Conservation (phyloP, 2,797 vertebrate genomes). For the Ambastaia sidthimunki region DNA sequence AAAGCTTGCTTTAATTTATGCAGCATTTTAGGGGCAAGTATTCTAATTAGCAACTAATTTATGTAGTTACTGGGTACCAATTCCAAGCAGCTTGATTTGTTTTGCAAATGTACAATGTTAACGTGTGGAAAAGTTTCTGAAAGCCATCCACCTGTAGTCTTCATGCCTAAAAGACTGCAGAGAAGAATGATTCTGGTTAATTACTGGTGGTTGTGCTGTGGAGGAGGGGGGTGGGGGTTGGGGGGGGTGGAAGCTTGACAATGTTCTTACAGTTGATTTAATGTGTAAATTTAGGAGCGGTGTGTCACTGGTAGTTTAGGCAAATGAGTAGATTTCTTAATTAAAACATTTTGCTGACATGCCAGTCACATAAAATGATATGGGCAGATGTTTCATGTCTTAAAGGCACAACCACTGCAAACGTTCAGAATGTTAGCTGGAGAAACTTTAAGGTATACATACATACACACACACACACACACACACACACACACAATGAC, state of each 20-base stretch:
- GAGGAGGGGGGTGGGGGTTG: slow-evolving; percentile 6
- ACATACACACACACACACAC: too few species aligned
- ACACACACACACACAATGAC: too few species aligned
- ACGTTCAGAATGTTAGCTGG: background rate
- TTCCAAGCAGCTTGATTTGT: slow-evolving; percentile 28
- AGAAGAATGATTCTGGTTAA: background rate
- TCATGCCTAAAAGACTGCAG: background rate
- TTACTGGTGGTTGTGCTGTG: slow-evolving; percentile 66
- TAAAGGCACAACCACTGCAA: background rate
- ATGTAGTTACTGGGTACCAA: slow-evolving; percentile 15
- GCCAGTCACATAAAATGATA: slow-evolving; percentile 36
- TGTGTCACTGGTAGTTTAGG: slow-evolving; percentile 63
- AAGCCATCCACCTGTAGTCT: background rate
- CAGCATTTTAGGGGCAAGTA: slow-evolving; percentile 13
- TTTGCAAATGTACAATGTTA: slow-evolving; percentile 3
- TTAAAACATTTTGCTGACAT: slow-evolving; percentile 57
- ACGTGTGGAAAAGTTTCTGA: background rate
- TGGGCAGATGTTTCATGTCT: background rate
- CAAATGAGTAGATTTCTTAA: slow-evolving; percentile 64
- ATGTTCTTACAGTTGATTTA: slow-evolving; percentile 67
- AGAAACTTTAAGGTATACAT: background rate
- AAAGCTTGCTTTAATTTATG: slow-evolving; percentile 38
- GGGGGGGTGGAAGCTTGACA: slow-evolving; percentile 51
- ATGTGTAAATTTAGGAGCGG: slow-evolving; percentile 66
- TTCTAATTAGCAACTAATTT: slow-evolving; percentile 32